phyloP scores from a whole-genome alignment of 2,113 vertebrate species.

The Microcebus jonahi region DNA sequence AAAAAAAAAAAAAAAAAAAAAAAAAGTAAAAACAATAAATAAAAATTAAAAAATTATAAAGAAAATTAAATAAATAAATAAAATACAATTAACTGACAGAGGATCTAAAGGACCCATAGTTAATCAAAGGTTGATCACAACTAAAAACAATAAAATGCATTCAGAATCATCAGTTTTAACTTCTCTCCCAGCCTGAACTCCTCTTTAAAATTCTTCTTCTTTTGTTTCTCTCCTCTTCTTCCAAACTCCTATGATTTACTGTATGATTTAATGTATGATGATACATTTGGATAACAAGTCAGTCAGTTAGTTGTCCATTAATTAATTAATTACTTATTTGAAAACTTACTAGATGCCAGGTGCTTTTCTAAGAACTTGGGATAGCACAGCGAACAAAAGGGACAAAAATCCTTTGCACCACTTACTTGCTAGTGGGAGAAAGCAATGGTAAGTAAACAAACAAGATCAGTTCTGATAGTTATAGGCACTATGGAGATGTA shows the following conservation, averaged over 20 bases:
- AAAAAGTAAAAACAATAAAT: no score
- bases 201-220: background rate
- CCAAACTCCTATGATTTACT: background rate
- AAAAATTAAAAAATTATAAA: no score
- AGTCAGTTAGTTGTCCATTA: background rate
- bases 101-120: background rate
- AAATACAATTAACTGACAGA: constrained; percentile 27
- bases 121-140: constrained; percentile 14
- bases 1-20: no score
- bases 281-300: background rate
- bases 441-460: background rate
- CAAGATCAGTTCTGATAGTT: background rate
- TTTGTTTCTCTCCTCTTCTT: constrained; percentile 8
- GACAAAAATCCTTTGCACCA: background rate
- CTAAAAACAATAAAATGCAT: background rate
- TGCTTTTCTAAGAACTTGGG: background rate
- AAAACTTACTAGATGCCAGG: background rate
- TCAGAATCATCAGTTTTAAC: background rate
- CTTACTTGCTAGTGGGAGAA: background rate
- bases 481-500: background rate
- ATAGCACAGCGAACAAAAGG: background rate
- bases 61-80: background rate
- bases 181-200: background rate
- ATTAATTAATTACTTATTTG: constrained; percentile 4
- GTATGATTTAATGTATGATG: no score